A percentile compares a stretch with the other conserved stretches of the same genome.
Evolutionary conservation across 2,888 invertebrate genomes (phyloP).

Genomic region (Pherbina coryleti): DNA sequence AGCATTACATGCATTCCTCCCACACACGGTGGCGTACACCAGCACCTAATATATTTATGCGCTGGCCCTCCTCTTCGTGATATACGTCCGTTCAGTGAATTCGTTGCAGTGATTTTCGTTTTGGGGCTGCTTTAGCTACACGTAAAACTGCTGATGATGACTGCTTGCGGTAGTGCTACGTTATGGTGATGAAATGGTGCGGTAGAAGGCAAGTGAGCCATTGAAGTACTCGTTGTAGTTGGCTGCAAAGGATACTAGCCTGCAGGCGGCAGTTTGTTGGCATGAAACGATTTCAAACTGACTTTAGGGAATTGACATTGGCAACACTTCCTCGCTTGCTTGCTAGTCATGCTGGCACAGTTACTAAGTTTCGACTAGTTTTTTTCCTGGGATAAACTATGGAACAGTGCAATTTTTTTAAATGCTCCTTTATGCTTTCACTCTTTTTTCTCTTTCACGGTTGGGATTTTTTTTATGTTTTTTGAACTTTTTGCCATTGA

Average conservation of each 20-base stretch:
- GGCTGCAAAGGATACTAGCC: neutral
- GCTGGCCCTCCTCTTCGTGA: constrained; percentile 14
- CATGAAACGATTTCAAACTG: constrained; percentile 34
- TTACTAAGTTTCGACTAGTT: neutral
- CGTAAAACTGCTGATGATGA: constrained; percentile 11
- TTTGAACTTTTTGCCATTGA: neutral
- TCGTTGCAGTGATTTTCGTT: constrained; percentile 35
- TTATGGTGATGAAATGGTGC: neutral
- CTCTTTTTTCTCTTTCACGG: constrained; percentile 1
- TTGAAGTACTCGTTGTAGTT: neutral
- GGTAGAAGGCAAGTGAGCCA: neutral
- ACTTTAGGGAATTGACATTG: constrained; percentile 35
- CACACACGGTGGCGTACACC: neutral
- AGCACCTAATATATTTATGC: neutral
- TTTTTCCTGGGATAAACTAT: too few relatives aligned
- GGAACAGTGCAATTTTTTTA: neutral
- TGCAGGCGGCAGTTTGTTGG: constrained; percentile 4
- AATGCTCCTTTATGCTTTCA: constrained; percentile 1
- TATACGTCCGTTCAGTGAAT: constrained; percentile 22
- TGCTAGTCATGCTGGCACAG: neutral
- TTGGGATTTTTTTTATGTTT: neutral
- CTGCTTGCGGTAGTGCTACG: neutral
- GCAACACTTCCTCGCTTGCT: constrained; percentile 3
- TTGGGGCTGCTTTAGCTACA: constrained; percentile 21
- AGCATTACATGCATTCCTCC: neutral